Evolutionary conservation across 2,113 vertebrate species (phyloP).

Genomic region (Bungarus multicinctus): DNA sequence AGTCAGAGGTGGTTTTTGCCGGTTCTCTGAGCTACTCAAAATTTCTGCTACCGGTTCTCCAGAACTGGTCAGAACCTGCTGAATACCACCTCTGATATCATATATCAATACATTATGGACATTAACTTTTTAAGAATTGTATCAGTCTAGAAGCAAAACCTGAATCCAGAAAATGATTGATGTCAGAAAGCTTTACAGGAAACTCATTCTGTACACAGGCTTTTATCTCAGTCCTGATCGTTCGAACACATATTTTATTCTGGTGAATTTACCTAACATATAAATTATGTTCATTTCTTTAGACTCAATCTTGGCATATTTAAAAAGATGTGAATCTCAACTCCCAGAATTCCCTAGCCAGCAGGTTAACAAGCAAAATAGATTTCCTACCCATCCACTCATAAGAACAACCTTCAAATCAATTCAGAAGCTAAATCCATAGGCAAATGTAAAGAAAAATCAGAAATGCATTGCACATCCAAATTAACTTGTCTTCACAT

Average conservation of each 20-base stretch:
- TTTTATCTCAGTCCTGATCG: not conserved
- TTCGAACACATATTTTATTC: not conserved
- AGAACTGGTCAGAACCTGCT: no score
- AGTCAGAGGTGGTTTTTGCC: no score
- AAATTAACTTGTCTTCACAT: not conserved
- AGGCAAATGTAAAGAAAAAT: not conserved
- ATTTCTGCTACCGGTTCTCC: no score
- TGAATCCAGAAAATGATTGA: not conserved
- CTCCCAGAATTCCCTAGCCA: not conserved
- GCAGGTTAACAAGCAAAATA: not conserved
- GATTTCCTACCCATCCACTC: not conserved
- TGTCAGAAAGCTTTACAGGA: not conserved
- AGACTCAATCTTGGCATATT: not conserved
- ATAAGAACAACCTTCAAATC: not conserved
- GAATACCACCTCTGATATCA: no score
- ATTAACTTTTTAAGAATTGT: not conserved
- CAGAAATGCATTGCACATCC: not conserved
- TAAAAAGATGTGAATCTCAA: not conserved
- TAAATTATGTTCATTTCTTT: not conserved
- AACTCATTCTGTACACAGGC: not conserved
- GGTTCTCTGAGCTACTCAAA: no score
- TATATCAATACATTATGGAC: not conserved
- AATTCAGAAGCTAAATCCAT: not conserved
- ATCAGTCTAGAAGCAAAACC: not conserved
- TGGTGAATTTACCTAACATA: not conserved